These are phyloP conservation scores for Biston betularia DNA, from an alignment of 2,888 invertebrate species.

Conservation along the genomic window DNA sequence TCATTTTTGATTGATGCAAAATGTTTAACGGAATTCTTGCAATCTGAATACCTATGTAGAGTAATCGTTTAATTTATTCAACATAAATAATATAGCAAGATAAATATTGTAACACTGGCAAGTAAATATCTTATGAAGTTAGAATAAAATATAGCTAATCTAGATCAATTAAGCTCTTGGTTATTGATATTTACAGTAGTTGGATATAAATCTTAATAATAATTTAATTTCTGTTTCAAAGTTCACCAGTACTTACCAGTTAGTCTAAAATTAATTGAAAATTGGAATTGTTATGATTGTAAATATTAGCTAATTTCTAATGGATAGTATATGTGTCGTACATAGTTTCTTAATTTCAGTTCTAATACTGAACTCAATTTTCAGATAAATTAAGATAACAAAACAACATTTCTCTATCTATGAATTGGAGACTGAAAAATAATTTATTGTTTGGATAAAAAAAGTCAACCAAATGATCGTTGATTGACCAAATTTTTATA, in stretches of 20 bases:
- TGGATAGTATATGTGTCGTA: too few species aligned
- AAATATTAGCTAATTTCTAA: too few species aligned
- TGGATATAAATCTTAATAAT: constrained; percentile 10
- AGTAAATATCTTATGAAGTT: background rate
- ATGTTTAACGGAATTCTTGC: constrained; percentile 36
- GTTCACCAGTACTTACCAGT: background rate
- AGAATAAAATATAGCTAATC: constrained; percentile 26
- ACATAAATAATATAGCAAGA: constrained; percentile 6
- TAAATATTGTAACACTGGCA: constrained; percentile 16
- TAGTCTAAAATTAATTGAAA: background rate
- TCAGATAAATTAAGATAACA: too few species aligned
- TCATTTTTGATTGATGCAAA: constrained; percentile 42
- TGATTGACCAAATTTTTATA: too few species aligned
- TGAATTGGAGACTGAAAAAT: too few species aligned
- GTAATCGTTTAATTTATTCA: constrained; percentile 21
- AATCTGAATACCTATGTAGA: constrained; percentile 31
- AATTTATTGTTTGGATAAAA: too few species aligned
- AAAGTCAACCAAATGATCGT: too few species aligned
- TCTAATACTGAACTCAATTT: too few species aligned
- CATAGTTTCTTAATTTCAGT: too few species aligned
- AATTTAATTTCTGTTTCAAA: constrained; percentile 18
- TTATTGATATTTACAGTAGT: constrained; percentile 31
- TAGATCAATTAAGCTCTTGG: constrained; percentile 25
- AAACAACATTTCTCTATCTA: too few species aligned
- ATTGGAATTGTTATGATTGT: background rate